Percentiles rank a stretch among this genome's conserved stretches.
Conservation (phyloP, 2,888 invertebrate genomes). For the Phyto melanocephala region DNA sequence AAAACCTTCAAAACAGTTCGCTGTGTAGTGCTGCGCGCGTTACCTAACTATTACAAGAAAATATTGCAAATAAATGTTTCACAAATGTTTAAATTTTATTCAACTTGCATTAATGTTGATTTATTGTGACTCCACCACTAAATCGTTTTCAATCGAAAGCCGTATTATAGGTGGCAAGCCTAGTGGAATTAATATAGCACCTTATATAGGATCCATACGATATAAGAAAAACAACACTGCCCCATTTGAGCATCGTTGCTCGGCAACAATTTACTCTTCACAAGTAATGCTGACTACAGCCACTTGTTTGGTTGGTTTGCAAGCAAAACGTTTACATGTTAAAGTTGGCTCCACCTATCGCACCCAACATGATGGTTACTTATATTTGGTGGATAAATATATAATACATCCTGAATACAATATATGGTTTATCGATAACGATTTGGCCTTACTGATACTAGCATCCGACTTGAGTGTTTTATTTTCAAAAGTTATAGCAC, state of each 20-base stretch:
- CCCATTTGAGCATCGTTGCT: conserved; percentile 70
- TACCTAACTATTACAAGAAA: not conserved
- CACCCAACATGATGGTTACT: conserved; percentile 69
- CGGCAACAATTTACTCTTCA: conserved; percentile 69
- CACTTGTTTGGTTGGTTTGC: conserved; percentile 69
- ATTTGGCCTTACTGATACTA: conserved; percentile 81
- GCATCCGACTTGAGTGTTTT: conserved; percentile 77
- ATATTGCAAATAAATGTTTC: conserved; percentile 6
- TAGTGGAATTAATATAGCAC: conserved; percentile 67
- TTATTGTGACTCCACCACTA: not conserved
- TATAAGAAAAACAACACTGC: conserved; percentile 57
- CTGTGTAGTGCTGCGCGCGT: not conserved
- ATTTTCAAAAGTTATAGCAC: conserved; percentile 78
- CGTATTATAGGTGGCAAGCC: conserved; percentile 72
- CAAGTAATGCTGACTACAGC: conserved; percentile 71
- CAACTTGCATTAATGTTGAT: not conserved
- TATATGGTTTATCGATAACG: conserved; percentile 80
- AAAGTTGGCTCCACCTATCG: conserved; percentile 69
- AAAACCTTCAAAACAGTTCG: not conserved
- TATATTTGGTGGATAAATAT: conserved; percentile 80
- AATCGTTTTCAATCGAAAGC: conserved; percentile 15
- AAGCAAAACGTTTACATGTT: conserved; percentile 67
- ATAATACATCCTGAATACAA: conserved; percentile 81
- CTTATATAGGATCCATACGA: conserved; percentile 74
- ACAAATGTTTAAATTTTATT: not conserved